phyloP scores from a whole-genome alignment of 2,888 invertebrate genomes.

The Dicyrtomina minuta region DNA sequence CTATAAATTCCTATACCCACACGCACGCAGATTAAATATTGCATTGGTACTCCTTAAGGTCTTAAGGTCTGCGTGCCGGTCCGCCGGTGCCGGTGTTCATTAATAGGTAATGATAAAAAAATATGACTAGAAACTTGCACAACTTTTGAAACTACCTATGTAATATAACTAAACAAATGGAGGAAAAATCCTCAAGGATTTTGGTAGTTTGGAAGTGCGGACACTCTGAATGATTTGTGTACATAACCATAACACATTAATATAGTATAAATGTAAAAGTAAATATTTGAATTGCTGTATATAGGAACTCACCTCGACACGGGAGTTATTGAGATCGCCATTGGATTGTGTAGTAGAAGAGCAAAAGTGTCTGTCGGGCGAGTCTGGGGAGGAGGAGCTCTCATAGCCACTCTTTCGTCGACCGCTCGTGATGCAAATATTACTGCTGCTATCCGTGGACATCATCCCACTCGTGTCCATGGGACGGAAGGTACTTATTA shows the following conservation, averaged over 20 bases:
- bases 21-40: too few species aligned
- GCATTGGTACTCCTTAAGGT: too few species aligned
- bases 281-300: neutral
- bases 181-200: too few species aligned
- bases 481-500: constrained; percentile 40
- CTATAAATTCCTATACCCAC: too few species aligned
- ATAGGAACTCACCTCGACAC: constrained; percentile 59
- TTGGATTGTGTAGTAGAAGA: constrained; percentile 80
- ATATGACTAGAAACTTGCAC: too few species aligned
- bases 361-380: constrained; percentile 85
- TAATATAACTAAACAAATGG: too few species aligned
- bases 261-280: neutral
- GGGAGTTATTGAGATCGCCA: constrained; percentile 62
- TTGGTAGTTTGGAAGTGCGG: too few species aligned
- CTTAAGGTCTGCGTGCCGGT: too few species aligned
- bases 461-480: constrained; percentile 37
- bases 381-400: constrained; percentile 66
- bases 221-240: too few species aligned
- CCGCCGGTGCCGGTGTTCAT: too few species aligned
- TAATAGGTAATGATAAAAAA: too few species aligned
- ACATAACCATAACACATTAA: neutral
- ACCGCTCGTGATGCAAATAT: constrained; percentile 26
- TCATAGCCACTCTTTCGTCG: constrained; percentile 52
- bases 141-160: too few species aligned
- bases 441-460: constrained; percentile 32